Conservation (phyloP, 1,140 invertebrate species). For the Drosophila bifasciata region DNA sequence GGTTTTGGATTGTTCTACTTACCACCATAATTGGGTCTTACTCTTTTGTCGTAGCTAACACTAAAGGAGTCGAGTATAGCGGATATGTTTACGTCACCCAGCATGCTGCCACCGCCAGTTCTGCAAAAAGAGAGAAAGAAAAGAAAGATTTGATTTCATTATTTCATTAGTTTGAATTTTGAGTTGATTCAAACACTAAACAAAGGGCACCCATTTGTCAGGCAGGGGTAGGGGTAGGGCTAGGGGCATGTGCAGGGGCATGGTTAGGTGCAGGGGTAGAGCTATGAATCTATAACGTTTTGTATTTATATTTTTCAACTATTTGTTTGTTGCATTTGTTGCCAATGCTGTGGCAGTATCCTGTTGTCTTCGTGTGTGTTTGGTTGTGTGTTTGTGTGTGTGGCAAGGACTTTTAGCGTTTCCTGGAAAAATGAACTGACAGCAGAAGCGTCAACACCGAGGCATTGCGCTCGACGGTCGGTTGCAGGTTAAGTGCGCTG, state of each 20-base stretch:
- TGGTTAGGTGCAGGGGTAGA: not conserved
- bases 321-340: slow-evolving; percentile 27
- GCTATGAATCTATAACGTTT: slow-evolving; percentile 13
- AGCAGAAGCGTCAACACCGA: slow-evolving; percentile 28
- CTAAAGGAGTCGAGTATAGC: slow-evolving; percentile 96
- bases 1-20: slow-evolving; percentile 86
- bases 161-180: slow-evolving; percentile 15
- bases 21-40: slow-evolving; percentile 99
- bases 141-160: not conserved
- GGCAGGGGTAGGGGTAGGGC: not conserved
- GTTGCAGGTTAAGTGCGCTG: slow-evolving; percentile 58
- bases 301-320: slow-evolving; percentile 15
- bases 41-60: slow-evolving; percentile 98
- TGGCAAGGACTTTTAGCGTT: slow-evolving; percentile 46
- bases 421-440: slow-evolving; percentile 56
- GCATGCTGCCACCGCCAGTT: slow-evolving; percentile 90
- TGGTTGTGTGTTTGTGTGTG: slow-evolving; percentile 3
- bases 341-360: slow-evolving; percentile 14
- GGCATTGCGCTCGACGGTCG: slow-evolving; percentile 41
- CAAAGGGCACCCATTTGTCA: slow-evolving; percentile 33
- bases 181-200: slow-evolving; percentile 28
- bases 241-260: too few relatives aligned
- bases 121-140: slow-evolving; percentile 71
- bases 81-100: slow-evolving; percentile 95
- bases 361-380: slow-evolving; percentile 28